Evolutionary conservation across 2,113 vertebrate genomes (phyloP).

Genomic region (Pachycephala philippinensis): DNA sequence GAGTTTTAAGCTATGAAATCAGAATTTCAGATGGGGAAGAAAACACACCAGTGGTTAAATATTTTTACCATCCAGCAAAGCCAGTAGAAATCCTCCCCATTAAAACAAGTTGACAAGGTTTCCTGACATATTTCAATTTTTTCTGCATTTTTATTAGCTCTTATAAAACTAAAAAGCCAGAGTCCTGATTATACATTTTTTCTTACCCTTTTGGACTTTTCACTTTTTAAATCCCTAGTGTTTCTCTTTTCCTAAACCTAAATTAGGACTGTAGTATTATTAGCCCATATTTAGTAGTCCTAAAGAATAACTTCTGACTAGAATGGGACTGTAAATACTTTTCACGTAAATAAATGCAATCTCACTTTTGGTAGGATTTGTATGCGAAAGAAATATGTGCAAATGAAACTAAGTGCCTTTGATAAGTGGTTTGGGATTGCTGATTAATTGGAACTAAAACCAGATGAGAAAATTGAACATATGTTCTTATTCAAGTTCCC

Average conservation of each 20-base stretch:
- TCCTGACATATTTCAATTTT: neutral
- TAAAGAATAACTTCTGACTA: neutral
- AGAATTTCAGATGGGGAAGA: neutral
- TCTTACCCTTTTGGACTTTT: slow-evolving; percentile 3
- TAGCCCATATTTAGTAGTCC: neutral
- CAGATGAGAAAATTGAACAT: slow-evolving; percentile 44
- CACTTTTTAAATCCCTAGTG: neutral
- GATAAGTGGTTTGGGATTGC: slow-evolving; percentile 5
- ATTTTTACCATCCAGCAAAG: neutral
- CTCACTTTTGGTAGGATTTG: neutral
- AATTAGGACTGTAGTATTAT: neutral
- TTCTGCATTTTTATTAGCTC: slow-evolving; percentile 16
- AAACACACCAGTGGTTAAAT: neutral
- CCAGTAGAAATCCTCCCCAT: neutral
- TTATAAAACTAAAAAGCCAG: neutral
- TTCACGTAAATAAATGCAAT: neutral
- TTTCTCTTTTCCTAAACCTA: slow-evolving; percentile 23
- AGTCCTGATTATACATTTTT: neutral
- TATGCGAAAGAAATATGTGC: neutral
- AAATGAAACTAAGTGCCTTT: neutral
- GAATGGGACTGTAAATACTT: neutral
- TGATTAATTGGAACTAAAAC: slow-evolving; percentile 40
- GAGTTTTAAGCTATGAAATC: neutral
- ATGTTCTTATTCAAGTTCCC: slow-evolving; percentile 38
- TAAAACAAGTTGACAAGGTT: neutral